Conservation (phyloP, 2,888 invertebrate genomes). For the Lepidochrysops patricia region DNA sequence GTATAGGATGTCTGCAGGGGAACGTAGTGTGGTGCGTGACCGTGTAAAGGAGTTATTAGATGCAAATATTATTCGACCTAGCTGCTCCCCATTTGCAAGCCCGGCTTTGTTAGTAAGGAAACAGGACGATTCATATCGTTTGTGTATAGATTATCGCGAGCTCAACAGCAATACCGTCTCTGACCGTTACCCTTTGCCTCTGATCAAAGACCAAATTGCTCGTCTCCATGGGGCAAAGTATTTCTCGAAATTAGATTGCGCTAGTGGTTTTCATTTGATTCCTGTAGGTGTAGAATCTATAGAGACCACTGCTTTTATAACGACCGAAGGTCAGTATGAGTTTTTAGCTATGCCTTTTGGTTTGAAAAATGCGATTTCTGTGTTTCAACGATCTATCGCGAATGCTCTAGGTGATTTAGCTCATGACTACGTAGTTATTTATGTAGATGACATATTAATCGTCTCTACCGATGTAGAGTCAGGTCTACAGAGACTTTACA, state of each 20-base stretch:
- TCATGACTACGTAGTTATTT: slow-evolving; percentile 23
- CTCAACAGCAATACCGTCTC: slow-evolving; percentile 19
- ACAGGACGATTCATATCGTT: slow-evolving; percentile 21
- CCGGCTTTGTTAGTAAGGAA: slow-evolving; percentile 22
- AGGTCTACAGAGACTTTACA: slow-evolving; percentile 16
- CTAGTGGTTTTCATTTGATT: slow-evolving; percentile 20
- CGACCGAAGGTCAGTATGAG: slow-evolving; percentile 24
- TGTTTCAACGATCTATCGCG: slow-evolving; percentile 25
- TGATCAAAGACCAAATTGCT: slow-evolving; percentile 18
- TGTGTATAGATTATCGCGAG: slow-evolving; percentile 24
- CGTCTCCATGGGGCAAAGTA: slow-evolving; percentile 17
- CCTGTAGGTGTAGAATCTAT: slow-evolving; percentile 17
- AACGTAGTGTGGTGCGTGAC: background rate
- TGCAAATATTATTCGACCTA: slow-evolving; percentile 1
- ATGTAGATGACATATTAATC: slow-evolving; percentile 29
- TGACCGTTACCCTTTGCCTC: slow-evolving; percentile 18
- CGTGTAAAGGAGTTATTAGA: background rate
- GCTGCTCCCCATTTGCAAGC: slow-evolving; percentile 18
- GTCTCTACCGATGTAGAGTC: slow-evolving; percentile 17
- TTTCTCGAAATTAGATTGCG: slow-evolving; percentile 19
- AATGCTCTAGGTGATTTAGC: slow-evolving; percentile 17
- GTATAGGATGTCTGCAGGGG: background rate
- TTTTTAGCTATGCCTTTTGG: slow-evolving; percentile 30
- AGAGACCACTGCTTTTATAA: slow-evolving; percentile 19
- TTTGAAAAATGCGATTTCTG: slow-evolving; percentile 24